A percentile compares a stretch with the other conserved stretches of the same genome.
phyloP scores from a whole-genome alignment of 2,797 vertebrate species.

The Bryconaethiops microstoma region DNA sequence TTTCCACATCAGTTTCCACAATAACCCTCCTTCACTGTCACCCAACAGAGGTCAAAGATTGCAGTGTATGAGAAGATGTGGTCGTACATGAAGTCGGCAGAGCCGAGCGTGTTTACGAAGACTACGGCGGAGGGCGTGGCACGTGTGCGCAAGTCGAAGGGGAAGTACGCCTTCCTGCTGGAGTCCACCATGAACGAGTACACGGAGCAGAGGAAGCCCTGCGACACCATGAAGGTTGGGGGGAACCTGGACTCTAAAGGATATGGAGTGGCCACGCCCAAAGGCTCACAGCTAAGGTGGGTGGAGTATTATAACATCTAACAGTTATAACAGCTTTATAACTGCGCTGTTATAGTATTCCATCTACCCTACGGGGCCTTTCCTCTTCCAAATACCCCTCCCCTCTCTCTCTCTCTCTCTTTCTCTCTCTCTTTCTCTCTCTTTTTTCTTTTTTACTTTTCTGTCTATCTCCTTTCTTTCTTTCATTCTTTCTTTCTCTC shows the following conservation, averaged over 20 bases:
- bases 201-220: slow-evolving; percentile 98
- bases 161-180: slow-evolving; percentile 98
- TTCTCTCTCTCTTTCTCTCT: slow-evolving; percentile 25
- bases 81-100: slow-evolving; percentile 98
- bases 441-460: neutral
- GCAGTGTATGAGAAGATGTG: slow-evolving; percentile 99
- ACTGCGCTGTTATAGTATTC: slow-evolving; percentile 99
- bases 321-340: slow-evolving; percentile 58
- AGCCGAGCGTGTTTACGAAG: slow-evolving; percentile 96
- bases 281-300: slow-evolving; percentile 99
- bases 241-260: slow-evolving; percentile 99
- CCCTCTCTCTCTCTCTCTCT: neutral
- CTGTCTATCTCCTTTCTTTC: neutral
- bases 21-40: neutral
- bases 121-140: slow-evolving; percentile 96
- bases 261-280: slow-evolving; percentile 97
- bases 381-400: slow-evolving; percentile 65
- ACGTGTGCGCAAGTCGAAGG: slow-evolving; percentile 97
- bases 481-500: slow-evolving; percentile 30
- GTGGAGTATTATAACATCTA: slow-evolving; percentile 99
- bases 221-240: slow-evolving; percentile 99
- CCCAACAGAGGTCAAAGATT: slow-evolving; percentile 96
- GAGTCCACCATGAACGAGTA: slow-evolving; percentile 99
- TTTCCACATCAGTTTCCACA: neutral
- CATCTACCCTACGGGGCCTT: slow-evolving; percentile 98